Percentiles rank a stretch among this genome's conserved stretches.
Conservation (phyloP, 2,888 invertebrate species). For the Athrips mouffetella region DNA sequence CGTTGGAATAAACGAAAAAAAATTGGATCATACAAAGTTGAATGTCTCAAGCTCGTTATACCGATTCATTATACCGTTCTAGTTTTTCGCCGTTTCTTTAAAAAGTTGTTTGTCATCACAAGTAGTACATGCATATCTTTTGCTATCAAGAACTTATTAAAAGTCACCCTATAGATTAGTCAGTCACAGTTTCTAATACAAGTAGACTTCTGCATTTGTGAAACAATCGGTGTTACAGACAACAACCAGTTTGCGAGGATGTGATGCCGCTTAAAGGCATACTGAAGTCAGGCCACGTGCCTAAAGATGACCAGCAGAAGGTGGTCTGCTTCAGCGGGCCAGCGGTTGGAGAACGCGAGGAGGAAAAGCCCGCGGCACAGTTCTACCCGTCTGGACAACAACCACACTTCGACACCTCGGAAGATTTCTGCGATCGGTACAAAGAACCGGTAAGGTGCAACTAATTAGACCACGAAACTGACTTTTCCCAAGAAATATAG, state of each 20-base stretch:
- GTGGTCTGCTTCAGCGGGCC: constrained; percentile 68
- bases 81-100: no score
- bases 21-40: no score
- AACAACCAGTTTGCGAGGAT: constrained; percentile 55
- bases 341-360: constrained; percentile 43
- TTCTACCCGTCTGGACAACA: constrained; percentile 51
- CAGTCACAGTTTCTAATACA: no score
- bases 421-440: constrained; percentile 54
- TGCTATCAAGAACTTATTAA: no score
- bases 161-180: not conserved
- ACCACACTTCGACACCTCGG: constrained; percentile 51
- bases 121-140: no score
- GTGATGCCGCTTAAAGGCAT: constrained; percentile 63
- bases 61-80: no score
- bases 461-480: not conserved
- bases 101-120: no score
- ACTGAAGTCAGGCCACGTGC: constrained; percentile 57
- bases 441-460: constrained; percentile 46
- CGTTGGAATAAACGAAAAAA: no score
- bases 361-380: constrained; percentile 17
- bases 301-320: constrained; percentile 68
- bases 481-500: no score
- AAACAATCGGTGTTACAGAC: not conserved
- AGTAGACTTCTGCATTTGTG: not conserved
- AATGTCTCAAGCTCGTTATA: no score